Percentiles rank a stretch among this genome's conserved stretches.
Conservation (phyloP, 2,888 invertebrate species). For the Erebia palarica region DNA sequence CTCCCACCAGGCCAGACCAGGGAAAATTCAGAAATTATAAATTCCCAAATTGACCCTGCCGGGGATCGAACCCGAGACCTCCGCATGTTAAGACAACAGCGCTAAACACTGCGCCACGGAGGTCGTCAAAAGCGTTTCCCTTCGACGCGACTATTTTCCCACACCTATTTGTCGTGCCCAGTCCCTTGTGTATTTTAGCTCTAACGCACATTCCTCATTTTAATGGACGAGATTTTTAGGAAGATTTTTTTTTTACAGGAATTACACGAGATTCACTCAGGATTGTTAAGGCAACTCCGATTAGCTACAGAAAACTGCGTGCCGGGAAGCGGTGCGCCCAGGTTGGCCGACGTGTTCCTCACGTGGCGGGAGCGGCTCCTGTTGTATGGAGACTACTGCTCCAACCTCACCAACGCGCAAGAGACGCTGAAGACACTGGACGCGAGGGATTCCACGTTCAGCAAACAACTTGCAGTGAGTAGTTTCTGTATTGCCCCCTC, state of each 20-base stretch:
- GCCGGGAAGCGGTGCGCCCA: constrained; percentile 71
- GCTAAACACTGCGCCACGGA: too few relatives aligned
- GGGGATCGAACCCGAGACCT: too few relatives aligned
- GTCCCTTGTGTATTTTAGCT: too few relatives aligned
- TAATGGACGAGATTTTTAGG: constrained; percentile 17
- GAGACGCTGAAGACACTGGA: constrained; percentile 90
- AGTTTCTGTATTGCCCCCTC: neutral
- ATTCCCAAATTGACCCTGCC: too few relatives aligned
- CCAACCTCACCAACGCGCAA: constrained; percentile 95
- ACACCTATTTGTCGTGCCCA: too few relatives aligned
- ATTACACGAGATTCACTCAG: constrained; percentile 92
- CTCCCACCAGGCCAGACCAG: too few relatives aligned
- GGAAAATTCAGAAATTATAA: too few relatives aligned
- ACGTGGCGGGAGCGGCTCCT: constrained; percentile 95
- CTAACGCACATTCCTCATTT: constrained; percentile 7
- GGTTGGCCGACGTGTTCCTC: constrained; percentile 92
- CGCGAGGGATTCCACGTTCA: constrained; percentile 84
- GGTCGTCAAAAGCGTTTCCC: too few relatives aligned
- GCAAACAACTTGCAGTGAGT: constrained; percentile 79
- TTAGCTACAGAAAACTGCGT: constrained; percentile 86
- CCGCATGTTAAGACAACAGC: too few relatives aligned
- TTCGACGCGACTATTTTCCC: too few relatives aligned
- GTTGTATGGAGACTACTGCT: constrained; percentile 97
- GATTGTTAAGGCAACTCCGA: constrained; percentile 90
- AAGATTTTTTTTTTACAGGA: constrained; percentile 84